Evolutionary conservation across 2,797 vertebrate species (phyloP), one percentile per base, ranked within the genome.

Genomic region (Sciurus carolinensis): DNA sequence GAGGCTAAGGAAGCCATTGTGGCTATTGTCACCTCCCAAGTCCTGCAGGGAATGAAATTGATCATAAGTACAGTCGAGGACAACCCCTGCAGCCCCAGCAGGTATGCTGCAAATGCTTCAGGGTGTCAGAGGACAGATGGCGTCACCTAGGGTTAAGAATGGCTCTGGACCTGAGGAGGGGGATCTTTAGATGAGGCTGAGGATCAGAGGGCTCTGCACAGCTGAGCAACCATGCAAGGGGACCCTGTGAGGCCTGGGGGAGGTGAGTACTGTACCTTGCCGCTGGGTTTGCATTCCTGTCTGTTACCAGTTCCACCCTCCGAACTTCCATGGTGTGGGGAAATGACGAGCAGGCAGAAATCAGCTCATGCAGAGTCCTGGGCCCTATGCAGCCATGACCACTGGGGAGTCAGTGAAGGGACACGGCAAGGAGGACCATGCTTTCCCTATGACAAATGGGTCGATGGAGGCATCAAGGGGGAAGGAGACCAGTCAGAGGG

Each of bases 151-250:
- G 89, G 26, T 42, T 39, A 0, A 80, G 20, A 54, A 90, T 42
- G 59, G 0, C 24, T 85, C 76, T 22, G 57, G 44, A 57, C 80
- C 62, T 22, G n/a, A 64, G 44, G 33, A 64, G 36, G 5, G 57
- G 18, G 28, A 69, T 47, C 57, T 59, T 66, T 39, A 22, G 77
- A 22, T 71, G 59, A 91, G 5, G 22, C 2, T 71, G 67, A 90
- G 33, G 57, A 7, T 1, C 3, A 79, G 39, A 33, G 50, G 50
- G 66, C 1, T 50, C 33, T 57, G 15, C 7, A 33, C 11, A 57
- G 52, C 10, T 3, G 0, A 64, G 5, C 57, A 33, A 3, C 36
- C 0, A 0, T 24, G 6, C 8, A 18, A 30, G 3, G 9, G 24
- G 13, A 57, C 26, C 54, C 0, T 13, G 7, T 30, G 62, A 59